Conservation (phyloP, 2,888 invertebrate species). For the Xanthia togata region DNA sequence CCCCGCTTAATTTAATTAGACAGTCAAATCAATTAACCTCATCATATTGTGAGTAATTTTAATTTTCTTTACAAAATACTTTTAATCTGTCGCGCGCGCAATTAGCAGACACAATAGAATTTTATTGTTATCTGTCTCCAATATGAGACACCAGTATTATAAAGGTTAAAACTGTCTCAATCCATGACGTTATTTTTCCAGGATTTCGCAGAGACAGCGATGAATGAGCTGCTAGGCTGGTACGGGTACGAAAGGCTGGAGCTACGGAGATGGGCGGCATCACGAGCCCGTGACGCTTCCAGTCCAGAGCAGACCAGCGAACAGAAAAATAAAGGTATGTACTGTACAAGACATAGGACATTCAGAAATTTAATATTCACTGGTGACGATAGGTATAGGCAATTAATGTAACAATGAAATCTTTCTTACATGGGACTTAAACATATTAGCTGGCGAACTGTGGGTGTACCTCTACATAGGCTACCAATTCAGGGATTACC, state of each 20-base stretch:
- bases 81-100: no score
- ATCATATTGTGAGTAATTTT: conserved; percentile 1
- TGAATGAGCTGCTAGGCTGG: conserved; percentile 98
- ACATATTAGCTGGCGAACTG: no score
- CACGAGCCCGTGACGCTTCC: conserved; percentile 84
- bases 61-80: conserved; percentile 1
- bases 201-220: conserved; percentile 97
- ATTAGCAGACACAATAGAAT: no score
- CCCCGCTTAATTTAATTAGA: conserved; percentile 9
- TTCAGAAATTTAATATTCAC: background rate
- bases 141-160: no score
- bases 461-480: background rate
- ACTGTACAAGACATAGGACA: background rate
- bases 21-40: conserved; percentile 6
- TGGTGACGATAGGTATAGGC: background rate
- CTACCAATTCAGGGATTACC: background rate
- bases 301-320: conserved; percentile 86
- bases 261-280: conserved; percentile 90
- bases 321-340: conserved; percentile 84
- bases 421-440: background rate
- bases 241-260: conserved; percentile 96
- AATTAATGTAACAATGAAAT: conserved; percentile 1
- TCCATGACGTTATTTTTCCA: conserved; percentile 80
- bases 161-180: no score
- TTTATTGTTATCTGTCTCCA: no score